Conservation (phyloP, 1,140 invertebrate species). For the Vollenhovia emeryi region DNA sequence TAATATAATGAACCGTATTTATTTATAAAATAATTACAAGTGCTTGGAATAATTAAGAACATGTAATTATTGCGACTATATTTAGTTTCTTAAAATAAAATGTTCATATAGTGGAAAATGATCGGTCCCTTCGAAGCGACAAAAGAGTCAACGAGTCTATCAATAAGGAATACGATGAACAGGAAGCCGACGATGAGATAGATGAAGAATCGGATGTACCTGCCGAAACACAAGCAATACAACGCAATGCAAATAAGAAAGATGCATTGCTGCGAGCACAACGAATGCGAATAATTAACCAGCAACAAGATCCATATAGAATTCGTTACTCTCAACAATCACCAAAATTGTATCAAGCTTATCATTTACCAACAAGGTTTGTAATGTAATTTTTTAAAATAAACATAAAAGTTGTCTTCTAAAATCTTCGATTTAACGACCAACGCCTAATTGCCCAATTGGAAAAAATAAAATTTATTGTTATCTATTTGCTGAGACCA, state of each 20-base stretch:
- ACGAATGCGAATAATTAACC: conserved; percentile 46
- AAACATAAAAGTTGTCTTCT: not conserved
- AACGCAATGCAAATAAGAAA: conserved; percentile 34
- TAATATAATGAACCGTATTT: not conserved
- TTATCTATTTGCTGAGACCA: not conserved
- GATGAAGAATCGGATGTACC: conserved; percentile 71
- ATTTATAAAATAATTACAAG: not conserved
- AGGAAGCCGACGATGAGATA: conserved; percentile 72
- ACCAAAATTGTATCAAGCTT: conserved; percentile 4
- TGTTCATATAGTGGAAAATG: conserved; percentile 56
- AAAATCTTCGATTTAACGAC: not conserved
- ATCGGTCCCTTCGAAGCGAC: conserved; percentile 5
- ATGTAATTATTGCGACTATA: not conserved
- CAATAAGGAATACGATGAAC: conserved; percentile 73
- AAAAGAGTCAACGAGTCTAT: conserved; percentile 53
- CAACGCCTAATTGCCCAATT: not conserved
- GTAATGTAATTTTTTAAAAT: conserved; percentile 24
- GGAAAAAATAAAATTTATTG: not conserved
- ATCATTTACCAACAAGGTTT: conserved; percentile 52
- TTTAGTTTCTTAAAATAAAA: conserved; percentile 33
- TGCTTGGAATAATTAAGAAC: not conserved
- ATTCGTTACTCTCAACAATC: conserved; percentile 37
- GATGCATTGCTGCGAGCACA: conserved; percentile 32
- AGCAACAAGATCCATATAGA: conserved; percentile 42
- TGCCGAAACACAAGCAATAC: not conserved